Conservation (phyloP, 2,113 vertebrate genomes). For the Dicaeum eximium region DNA sequence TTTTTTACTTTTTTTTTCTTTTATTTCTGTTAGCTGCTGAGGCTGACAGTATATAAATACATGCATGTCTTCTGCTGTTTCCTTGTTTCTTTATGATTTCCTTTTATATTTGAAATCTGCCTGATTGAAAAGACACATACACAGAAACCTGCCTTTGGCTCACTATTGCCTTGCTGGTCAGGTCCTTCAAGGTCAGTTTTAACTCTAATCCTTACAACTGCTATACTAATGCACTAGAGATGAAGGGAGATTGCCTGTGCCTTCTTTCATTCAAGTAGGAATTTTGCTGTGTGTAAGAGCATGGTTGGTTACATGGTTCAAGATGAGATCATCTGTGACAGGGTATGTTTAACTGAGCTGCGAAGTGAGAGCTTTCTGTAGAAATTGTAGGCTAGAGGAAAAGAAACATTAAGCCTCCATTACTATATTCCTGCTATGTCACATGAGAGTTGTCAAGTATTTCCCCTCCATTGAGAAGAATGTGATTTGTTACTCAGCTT, state of each 20-base stretch:
- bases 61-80: neutral
- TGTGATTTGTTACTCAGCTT: neutral
- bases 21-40: neutral
- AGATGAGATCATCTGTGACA: neutral
- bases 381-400: neutral
- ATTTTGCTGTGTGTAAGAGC: neutral
- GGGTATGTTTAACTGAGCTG: neutral
- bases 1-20: neutral
- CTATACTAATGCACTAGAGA: neutral
- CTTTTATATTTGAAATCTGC: neutral
- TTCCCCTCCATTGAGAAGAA: accelerated
- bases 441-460: neutral
- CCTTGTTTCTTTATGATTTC: neutral
- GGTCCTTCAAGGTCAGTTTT: neutral
- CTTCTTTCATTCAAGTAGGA: neutral
- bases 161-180: neutral
- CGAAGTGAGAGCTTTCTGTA: neutral
- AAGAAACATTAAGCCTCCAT: neutral
- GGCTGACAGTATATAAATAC: neutral
- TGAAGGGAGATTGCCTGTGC: neutral
- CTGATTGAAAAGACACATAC: neutral
- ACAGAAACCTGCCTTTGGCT: neutral
- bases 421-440: neutral
- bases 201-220: neutral
- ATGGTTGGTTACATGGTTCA: neutral